These are phyloP conservation scores for Sinocyclocheilus maitianheensis DNA, from an alignment of 2,113 vertebrate genomes.

Conservation along the genomic window DNA sequence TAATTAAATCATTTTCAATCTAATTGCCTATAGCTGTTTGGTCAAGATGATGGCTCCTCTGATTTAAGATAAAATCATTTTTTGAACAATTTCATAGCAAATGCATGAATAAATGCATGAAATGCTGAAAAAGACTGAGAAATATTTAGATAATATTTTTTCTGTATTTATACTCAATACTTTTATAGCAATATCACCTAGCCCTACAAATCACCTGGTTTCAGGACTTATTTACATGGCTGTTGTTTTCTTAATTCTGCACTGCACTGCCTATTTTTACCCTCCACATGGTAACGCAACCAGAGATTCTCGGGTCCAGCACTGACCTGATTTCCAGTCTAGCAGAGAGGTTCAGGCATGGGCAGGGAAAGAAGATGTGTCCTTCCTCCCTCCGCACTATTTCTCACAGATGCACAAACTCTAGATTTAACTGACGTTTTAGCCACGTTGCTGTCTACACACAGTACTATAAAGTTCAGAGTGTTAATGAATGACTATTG, in stretches of 20 bases:
- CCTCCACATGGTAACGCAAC: conserved; percentile 10
- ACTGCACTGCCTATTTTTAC: neutral
- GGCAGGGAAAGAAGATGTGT: neutral
- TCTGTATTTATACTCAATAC: neutral
- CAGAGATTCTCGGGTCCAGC: neutral
- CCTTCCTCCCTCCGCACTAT: neutral
- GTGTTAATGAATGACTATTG: neutral
- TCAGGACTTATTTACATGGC: neutral
- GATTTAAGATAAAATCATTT: no score
- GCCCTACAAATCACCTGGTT: no score
- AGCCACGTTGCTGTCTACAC: neutral
- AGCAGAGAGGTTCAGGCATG: conserved; percentile 5
- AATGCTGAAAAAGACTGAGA: no score
- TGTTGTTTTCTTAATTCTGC: neutral
- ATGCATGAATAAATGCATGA: no score
- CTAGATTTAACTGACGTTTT: neutral
- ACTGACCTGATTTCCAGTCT: conserved; percentile 13
- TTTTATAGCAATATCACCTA: no score
- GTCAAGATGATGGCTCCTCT: no score
- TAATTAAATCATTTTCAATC: neutral
- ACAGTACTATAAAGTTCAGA: neutral
- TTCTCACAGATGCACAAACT: conserved; percentile 31
- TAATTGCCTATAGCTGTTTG: neutral
- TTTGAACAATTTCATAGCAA: no score
- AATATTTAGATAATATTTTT: neutral